A percentile compares a stretch with the other conserved stretches of the same genome.
Conservation (phyloP, 1,140 invertebrate genomes). For the Drosophila ogumai region DNA sequence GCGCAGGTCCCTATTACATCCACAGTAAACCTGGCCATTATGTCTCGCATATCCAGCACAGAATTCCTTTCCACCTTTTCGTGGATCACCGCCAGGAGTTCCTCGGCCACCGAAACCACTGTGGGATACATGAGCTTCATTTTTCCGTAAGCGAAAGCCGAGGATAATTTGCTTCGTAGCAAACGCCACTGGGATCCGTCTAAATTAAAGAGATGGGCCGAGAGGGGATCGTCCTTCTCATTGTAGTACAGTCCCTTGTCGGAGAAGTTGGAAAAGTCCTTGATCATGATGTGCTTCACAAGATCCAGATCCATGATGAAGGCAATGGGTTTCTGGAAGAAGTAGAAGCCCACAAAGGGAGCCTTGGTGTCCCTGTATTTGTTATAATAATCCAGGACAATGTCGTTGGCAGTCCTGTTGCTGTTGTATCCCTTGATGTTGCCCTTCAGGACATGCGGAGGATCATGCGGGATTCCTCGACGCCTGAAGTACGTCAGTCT, state of each 20-base stretch:
- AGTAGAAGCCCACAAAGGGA: slow-evolving; percentile 80
- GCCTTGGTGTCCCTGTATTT: slow-evolving; percentile 59
- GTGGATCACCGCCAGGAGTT: slow-evolving; percentile 52
- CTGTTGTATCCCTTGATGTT: slow-evolving; percentile 52
- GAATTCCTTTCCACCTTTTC: slow-evolving; percentile 14
- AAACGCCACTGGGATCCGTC: slow-evolving; percentile 86
- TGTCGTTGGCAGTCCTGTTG: slow-evolving; percentile 7
- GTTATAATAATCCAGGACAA: slow-evolving; percentile 58
- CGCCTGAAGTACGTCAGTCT: slow-evolving; percentile 72
- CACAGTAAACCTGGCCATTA: slow-evolving; percentile 76
- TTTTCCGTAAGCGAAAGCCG: slow-evolving; percentile 85
- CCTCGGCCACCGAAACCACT: slow-evolving; percentile 64
- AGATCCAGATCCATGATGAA: slow-evolving; percentile 86
- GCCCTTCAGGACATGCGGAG: slow-evolving; percentile 61
- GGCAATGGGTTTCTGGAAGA: slow-evolving; percentile 84
- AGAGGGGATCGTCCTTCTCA: slow-evolving; percentile 85
- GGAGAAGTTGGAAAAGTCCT: slow-evolving; percentile 86
- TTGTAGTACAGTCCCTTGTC: slow-evolving; percentile 85
- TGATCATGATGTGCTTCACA: slow-evolving; percentile 87
- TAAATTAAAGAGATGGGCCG: slow-evolving; percentile 85
- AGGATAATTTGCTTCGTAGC: slow-evolving; percentile 86
- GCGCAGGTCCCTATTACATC: slow-evolving; percentile 87
- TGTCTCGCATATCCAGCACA: slow-evolving; percentile 61
- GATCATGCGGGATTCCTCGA: slow-evolving; percentile 77
- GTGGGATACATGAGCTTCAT: slow-evolving; percentile 46